Evolutionary conservation across 2,113 vertebrate genomes (phyloP).

Genomic region (Esox niger): DNA sequence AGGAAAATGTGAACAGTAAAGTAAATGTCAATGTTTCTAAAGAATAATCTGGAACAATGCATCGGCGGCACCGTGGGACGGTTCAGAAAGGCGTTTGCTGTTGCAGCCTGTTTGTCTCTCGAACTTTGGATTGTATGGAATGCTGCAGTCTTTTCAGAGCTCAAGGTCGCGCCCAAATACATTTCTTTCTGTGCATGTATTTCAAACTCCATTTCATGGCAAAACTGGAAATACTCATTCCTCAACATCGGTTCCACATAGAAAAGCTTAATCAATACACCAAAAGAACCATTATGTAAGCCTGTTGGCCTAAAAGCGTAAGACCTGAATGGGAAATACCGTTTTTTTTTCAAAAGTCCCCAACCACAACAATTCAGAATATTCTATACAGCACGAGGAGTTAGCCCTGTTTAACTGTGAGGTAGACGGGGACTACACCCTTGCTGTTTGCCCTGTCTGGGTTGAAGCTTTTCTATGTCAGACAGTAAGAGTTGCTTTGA

Average conservation of each 20-base stretch:
- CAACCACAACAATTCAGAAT: not conserved
- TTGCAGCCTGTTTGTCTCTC: conserved; percentile 16
- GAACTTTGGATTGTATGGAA: conserved; percentile 5
- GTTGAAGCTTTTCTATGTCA: conserved; percentile 9
- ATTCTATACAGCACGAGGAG: too few species aligned
- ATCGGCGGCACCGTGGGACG: conserved; percentile 17
- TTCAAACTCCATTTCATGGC: conserved; percentile 27
- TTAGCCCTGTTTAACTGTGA: too few species aligned
- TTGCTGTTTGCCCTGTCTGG: not conserved
- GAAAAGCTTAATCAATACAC: not conserved
- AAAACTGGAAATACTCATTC: conserved; percentile 15
- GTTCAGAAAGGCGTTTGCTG: conserved; percentile 15
- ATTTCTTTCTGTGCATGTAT: conserved; percentile 18
- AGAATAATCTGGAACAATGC: conserved; percentile 31
- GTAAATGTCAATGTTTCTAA: conserved; percentile 27
- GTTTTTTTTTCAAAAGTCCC: not conserved
- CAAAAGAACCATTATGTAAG: not conserved
- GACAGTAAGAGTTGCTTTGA: conserved; percentile 30
- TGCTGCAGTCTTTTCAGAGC: conserved; percentile 7
- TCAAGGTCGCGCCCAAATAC: conserved; percentile 17
- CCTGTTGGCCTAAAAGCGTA: not conserved
- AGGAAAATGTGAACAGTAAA: conserved; percentile 26
- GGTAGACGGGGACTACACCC: not conserved
- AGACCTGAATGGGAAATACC: not conserved
- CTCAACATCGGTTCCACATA: not conserved